Conservation (phyloP, 2,797 vertebrate genomes). For the Esox lucius region DNA sequence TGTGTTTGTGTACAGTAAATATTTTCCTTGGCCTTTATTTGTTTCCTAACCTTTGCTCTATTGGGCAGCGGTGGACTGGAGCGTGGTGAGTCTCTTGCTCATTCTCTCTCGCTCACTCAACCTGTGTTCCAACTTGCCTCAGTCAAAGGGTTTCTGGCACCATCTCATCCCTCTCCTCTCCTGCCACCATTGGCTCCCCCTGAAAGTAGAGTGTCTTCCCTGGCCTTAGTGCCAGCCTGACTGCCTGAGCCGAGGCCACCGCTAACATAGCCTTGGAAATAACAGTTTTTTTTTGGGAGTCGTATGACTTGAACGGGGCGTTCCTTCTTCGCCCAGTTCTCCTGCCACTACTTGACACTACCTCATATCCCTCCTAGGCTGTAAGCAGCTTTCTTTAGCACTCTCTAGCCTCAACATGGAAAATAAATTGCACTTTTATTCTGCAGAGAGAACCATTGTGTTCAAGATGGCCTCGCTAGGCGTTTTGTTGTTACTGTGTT, state of each 20-base stretch:
- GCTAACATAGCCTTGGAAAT: background rate
- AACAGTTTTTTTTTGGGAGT: conserved; percentile 1
- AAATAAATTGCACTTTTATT: background rate
- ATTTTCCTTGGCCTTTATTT: background rate
- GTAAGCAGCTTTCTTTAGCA: background rate
- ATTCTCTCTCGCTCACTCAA: background rate
- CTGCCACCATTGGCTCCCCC: background rate
- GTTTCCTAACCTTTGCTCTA: background rate
- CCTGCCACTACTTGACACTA: background rate
- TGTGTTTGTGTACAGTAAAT: background rate
- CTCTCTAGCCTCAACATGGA: background rate
- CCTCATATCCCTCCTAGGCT: background rate
- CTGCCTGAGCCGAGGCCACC: background rate
- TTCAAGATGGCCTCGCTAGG: background rate
- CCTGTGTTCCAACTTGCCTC: background rate
- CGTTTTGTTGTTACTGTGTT: background rate
- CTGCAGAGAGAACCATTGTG: background rate
- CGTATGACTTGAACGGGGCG: background rate
- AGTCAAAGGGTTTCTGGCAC: background rate
- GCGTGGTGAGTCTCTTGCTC: background rate
- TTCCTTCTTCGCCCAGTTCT: background rate
- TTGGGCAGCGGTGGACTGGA: background rate
- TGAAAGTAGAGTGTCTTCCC: background rate
- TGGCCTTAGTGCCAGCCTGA: background rate
- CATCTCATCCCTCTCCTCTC: background rate